Percentiles rank a stretch among this genome's conserved stretches.
phyloP scores from a whole-genome alignment of 2,113 vertebrate species.

The Amia ocellicauda region DNA sequence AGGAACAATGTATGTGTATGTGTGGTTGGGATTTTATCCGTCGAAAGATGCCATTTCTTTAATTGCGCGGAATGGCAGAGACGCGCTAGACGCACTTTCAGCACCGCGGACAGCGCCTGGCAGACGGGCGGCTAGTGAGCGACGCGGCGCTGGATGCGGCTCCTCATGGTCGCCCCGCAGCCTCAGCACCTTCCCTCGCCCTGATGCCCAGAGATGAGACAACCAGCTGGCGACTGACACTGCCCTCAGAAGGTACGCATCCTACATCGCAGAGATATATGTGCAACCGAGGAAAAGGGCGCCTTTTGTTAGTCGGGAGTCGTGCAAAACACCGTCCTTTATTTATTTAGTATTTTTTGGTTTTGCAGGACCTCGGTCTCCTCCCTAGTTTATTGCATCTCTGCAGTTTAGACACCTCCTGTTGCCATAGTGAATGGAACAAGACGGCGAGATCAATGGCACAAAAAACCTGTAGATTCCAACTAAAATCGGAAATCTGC shows the following conservation, averaged over 20 bases:
- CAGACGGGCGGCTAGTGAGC: too few species aligned
- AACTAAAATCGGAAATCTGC: background rate
- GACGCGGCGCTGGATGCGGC: too few species aligned
- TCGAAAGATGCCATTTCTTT: background rate
- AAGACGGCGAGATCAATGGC: background rate
- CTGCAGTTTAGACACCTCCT: background rate
- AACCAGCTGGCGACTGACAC: too few species aligned
- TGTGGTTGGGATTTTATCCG: background rate
- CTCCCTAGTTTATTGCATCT: background rate
- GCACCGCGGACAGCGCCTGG: conserved; percentile 58
- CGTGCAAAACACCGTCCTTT: conserved; percentile 11
- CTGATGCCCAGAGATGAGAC: too few species aligned
- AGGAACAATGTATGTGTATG: background rate
- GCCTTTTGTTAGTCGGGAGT: conserved; percentile 20
- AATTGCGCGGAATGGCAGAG: too few species aligned
- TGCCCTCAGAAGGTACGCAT: too few species aligned
- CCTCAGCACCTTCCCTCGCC: too few species aligned
- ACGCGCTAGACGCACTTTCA: conserved; percentile 35
- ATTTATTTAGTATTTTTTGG: background rate
- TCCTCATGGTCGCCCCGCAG: too few species aligned
- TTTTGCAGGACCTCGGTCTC: background rate
- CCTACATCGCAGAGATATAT: too few species aligned
- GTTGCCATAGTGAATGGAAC: conserved; percentile 18
- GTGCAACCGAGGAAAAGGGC: conserved; percentile 10
- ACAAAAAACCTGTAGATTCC: background rate